A percentile compares a stretch with the other conserved stretches of the same genome.
phyloP scores from a whole-genome alignment of 2,797 vertebrate species.

The Astyanax mexicanus region DNA sequence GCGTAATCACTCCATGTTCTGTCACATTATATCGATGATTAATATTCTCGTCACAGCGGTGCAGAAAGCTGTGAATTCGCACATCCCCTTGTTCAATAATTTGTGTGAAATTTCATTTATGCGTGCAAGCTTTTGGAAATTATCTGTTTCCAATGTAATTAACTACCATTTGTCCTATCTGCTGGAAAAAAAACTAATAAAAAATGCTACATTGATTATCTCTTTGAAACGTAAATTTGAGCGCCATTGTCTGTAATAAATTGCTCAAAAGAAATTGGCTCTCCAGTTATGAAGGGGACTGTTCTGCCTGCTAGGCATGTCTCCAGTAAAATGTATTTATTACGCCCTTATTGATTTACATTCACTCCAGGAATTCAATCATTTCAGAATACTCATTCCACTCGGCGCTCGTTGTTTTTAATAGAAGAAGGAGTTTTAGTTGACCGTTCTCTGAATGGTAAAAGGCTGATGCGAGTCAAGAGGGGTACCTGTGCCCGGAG shows the following conservation, averaged over 20 bases:
- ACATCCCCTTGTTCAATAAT: conserved; percentile 51
- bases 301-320: conserved; percentile 32
- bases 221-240: conserved; percentile 52
- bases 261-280: conserved; percentile 45
- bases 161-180: conserved; percentile 46
- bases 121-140: conserved; percentile 41
- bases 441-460: conserved; percentile 37
- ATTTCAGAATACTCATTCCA: conserved; percentile 48
- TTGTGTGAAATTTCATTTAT: conserved; percentile 53
- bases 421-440: conserved; percentile 27
- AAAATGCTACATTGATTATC: conserved; percentile 46
- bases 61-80: conserved; percentile 49
- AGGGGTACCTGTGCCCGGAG: conserved; percentile 15
- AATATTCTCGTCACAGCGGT: conserved; percentile 50
- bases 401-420: conserved; percentile 42
- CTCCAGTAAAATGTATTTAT: conserved; percentile 52
- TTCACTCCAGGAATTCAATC: conserved; percentile 52
- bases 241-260: conserved; percentile 54
- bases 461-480: conserved; percentile 24
- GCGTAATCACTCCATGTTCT: conserved; percentile 17
- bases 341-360: conserved; percentile 59
- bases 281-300: conserved; percentile 42
- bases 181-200: conserved; percentile 37
- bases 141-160: conserved; percentile 59
- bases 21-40: conserved; percentile 35